Evolutionary conservation across 2,113 vertebrate genomes (phyloP), one percentile per base, ranked within the genome.

Genomic region (Thymallus thymallus): DNA sequence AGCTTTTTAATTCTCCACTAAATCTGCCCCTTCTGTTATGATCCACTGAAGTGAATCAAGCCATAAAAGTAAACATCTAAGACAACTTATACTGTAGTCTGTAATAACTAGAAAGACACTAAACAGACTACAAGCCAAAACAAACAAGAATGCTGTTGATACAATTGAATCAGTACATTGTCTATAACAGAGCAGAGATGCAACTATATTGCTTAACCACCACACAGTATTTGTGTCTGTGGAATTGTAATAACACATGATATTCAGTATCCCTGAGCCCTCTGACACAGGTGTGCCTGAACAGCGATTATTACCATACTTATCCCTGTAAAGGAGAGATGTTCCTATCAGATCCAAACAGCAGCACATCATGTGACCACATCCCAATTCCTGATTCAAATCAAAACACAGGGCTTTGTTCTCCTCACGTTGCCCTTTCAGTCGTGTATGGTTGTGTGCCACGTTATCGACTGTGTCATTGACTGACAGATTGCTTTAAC

Each of bases 371-470:
- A 35, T 20, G 26, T 6, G 1, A 9, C 23, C 61, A 61, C 20
- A 63, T 77, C 26, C 72, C 24, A 51, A 63, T 78, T 75, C 24
- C 55, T n/a, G 32, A 85, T 79, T 76, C 76, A 60, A 65, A 81
- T 77, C 51, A 69, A 76, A 77, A 60, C 64, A 46, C 73, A 79
- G 61, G 68, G 1, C 56, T 68, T 80, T 77, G 67, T 64, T 60
- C 62, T 74, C 56, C 55, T 5, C 32, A 24, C n/a, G n/a, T 13
- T 69, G 30, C 75, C 60, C 72, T 68, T 61, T 74, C n/a, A n/a
- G n/a, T n/a, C n/a, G n/a, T n/a, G n/a, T n/a, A 41, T 41, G 35
- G 35, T 41, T 41, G 35, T 10, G 35, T 41, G 35, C 2, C 35
- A 41, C 35, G 9, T 41, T 9, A 10, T 7, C 2, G 35, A 41